Evolutionary conservation across 2,888 invertebrate species (phyloP).

Genomic region (Celastrina argiolus): DNA sequence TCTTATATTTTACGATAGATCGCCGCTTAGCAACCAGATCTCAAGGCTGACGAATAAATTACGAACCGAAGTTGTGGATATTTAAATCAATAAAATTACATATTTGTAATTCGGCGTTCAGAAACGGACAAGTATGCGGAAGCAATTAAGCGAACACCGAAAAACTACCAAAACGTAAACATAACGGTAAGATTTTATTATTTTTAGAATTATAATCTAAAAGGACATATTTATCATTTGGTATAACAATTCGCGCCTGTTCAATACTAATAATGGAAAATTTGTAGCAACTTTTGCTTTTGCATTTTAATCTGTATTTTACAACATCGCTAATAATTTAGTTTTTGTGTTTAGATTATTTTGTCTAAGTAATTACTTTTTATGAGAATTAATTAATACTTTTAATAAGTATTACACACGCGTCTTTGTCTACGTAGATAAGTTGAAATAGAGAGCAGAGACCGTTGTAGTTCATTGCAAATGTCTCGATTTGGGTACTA

Average conservation of each 20-base stretch:
- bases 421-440: too few relatives aligned
- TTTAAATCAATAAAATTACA: conserved; percentile 16
- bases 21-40: conserved; percentile 16
- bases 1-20: background rate
- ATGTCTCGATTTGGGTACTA: too few relatives aligned
- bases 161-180: conserved; percentile 15
- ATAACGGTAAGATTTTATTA: conserved; percentile 12
- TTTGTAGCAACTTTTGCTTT: background rate
- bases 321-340: too few relatives aligned
- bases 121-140: conserved; percentile 20
- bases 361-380: too few relatives aligned
- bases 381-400: too few relatives aligned
- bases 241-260: background rate
- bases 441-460: too few relatives aligned
- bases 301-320: too few relatives aligned
- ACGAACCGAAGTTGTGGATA: background rate
- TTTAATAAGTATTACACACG: too few relatives aligned
- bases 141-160: conserved; percentile 16
- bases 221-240: background rate
- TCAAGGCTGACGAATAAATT: conserved; percentile 18
- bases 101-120: conserved; percentile 19
- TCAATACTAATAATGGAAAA: background rate
- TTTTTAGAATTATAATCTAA: background rate
- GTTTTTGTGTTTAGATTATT: too few relatives aligned
- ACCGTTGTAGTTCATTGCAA: too few relatives aligned